phyloP scores from a whole-genome alignment of 1,140 invertebrate genomes.

The Coboldia fuscipes region DNA sequence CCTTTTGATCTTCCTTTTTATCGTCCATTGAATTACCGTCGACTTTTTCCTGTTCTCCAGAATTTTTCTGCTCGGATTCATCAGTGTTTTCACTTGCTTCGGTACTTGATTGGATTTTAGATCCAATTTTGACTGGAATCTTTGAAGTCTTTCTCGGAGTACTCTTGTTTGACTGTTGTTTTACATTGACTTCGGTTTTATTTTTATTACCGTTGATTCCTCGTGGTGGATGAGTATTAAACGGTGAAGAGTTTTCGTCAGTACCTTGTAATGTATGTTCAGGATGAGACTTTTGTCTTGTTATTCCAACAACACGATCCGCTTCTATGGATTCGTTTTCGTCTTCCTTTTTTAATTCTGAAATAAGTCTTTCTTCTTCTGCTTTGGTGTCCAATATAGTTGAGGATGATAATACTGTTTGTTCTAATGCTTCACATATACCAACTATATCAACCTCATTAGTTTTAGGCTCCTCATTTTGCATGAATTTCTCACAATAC shows the following conservation, averaged over 20 bases:
- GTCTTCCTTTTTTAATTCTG: background rate
- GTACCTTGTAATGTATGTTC: no score
- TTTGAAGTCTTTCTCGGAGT: constrained; percentile 16
- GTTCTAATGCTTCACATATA: no score
- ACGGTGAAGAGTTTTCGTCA: no score
- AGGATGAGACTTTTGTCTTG: no score
- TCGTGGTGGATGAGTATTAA: constrained; percentile 16
- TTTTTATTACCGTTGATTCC: constrained; percentile 6
- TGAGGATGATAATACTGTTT: background rate
- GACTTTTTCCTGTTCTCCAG: constrained; percentile 1
- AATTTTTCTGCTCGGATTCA: background rate
- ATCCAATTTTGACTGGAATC: constrained; percentile 16
- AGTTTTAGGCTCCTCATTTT: constrained; percentile 13
- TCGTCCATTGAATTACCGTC: constrained; percentile 13
- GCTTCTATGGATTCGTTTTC: no score
- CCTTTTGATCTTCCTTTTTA: constrained; percentile 16
- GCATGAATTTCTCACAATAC: constrained; percentile 12
- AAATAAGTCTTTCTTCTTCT: background rate
- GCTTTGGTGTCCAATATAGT: no score
- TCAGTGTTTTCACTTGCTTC: background rate
- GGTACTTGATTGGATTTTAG: background rate
- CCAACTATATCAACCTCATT: background rate
- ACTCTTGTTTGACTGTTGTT: constrained; percentile 9
- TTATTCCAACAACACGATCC: no score
- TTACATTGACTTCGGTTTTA: constrained; percentile 7